Conservation (phyloP, 2,113 vertebrate species). For the Psittacara wagleri region DNA sequence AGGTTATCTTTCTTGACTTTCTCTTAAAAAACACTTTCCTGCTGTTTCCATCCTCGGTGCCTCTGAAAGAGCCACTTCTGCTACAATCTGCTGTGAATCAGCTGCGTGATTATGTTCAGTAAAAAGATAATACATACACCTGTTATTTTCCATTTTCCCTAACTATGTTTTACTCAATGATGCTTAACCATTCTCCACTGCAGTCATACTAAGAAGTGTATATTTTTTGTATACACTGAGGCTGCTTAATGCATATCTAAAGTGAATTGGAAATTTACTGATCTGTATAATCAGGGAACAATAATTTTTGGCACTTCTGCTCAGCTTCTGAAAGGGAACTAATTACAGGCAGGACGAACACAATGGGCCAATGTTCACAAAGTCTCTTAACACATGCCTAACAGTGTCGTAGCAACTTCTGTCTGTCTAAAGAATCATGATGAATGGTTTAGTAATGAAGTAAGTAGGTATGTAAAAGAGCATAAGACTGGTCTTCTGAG, state of each 20-base stretch:
- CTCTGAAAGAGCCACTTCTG: constrained; percentile 36
- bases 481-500: not conserved
- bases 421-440: not conserved
- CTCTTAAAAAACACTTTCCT: constrained; percentile 27
- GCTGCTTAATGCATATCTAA: not conserved
- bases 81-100: constrained; percentile 18
- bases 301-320: not conserved
- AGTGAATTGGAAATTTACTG: not conserved
- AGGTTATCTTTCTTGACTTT: constrained; percentile 44
- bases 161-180: not conserved
- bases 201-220: not conserved
- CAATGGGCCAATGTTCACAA: not conserved
- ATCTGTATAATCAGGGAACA: not conserved
- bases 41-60: not conserved
- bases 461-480: not conserved
- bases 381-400: not conserved
- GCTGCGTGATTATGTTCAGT: not conserved
- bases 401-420: not conserved
- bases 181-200: not conserved
- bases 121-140: not conserved
- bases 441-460: not conserved
- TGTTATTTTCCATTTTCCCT: not conserved
- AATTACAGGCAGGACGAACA: not conserved
- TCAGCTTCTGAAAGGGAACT: not conserved
- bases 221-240: not conserved